phyloP scores from a whole-genome alignment of 2,113 vertebrate species.

The Actinemys pallida region DNA sequence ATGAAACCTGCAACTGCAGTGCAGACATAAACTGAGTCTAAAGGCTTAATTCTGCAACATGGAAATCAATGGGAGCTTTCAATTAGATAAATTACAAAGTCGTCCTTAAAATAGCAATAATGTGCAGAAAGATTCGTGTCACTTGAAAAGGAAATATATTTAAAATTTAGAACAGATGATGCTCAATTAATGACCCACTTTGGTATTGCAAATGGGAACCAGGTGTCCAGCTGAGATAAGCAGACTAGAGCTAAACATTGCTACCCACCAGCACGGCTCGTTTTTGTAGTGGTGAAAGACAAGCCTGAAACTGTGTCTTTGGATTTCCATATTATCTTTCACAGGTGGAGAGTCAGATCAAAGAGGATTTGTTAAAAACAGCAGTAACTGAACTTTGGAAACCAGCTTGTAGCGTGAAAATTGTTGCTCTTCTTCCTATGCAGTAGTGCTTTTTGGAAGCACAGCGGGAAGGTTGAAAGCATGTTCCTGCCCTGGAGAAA shows the following conservation, averaged over 20 bases:
- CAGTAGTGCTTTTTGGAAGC: neutral
- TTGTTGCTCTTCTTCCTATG: neutral
- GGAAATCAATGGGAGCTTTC: neutral
- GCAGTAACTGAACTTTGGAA: neutral
- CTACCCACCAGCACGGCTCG: conserved; percentile 31
- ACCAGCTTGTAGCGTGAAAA: neutral
- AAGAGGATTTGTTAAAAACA: conserved; percentile 2
- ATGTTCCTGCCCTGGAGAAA: neutral
- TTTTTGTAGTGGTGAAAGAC: conserved; percentile 14
- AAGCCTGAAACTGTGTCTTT: neutral
- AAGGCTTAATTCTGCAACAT: neutral
- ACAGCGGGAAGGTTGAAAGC: neutral
- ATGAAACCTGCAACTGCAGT: neutral
- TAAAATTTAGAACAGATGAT: conserved; percentile 70
- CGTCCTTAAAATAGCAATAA: neutral
- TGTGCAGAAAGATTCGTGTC: neutral
- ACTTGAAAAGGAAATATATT: conserved; percentile 53
- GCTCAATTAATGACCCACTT: conserved; percentile 65
- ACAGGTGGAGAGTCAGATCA: conserved; percentile 21
- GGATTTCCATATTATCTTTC: neutral
- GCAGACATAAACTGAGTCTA: neutral
- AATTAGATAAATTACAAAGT: neutral
- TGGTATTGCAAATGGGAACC: conserved; percentile 64
- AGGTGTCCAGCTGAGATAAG: conserved; percentile 62
- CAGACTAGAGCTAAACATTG: neutral